Base-by-base conservation (phyloP, 2,113 vertebrate genomes). In the Lynx canadensis region DNA sequence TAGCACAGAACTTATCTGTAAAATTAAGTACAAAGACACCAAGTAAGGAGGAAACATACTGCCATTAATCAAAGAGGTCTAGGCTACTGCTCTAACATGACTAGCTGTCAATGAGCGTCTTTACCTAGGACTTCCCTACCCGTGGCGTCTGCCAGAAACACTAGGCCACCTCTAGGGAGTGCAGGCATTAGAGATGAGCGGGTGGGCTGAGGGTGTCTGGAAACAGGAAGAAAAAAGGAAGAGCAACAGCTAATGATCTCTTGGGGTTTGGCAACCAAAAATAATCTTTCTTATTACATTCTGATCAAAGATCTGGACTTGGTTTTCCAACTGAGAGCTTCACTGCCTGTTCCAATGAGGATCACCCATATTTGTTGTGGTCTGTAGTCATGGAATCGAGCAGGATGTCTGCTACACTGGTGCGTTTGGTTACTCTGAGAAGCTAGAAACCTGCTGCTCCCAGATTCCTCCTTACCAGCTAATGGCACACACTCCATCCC, bases 391-490 rank as follows among this genome's bases (percentile, higher is more conserved):
- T 36, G 38, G 45, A 81, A 84, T 13, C 65, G 95, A 97, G 3
- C 97, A 98, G 3, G 99, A 99, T 15, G 95, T 95, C 14, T 99
- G 99, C 92, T 99, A 99, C 85, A 99, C 99, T 0, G 99, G 99
- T 1, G 99, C 99, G 73, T 99, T 99, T 0, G 99, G 99, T 9
- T 99, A 99, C 78, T 99, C 99, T 0, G 92, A 99, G 92, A 99
- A 99, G n/a, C 98, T 99, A 94, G 99, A 99, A 45, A 99, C 1
- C 76, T 95, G 82, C 89, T 88, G 97, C 1, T 82, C 88, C 50
- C 97, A 97, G 9, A 33, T 55, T n/a, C 98, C 94, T 0, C 57
- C 97, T 33, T 98, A 98, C 91, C 99, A 99, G 57, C 98, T 99
- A 0, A 99, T 1, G 99, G 99, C 21, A 99, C 99, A 0, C 99